Conservation (phyloP, 2,113 vertebrate species). For the Apistogramma diplotaenia region DNA sequence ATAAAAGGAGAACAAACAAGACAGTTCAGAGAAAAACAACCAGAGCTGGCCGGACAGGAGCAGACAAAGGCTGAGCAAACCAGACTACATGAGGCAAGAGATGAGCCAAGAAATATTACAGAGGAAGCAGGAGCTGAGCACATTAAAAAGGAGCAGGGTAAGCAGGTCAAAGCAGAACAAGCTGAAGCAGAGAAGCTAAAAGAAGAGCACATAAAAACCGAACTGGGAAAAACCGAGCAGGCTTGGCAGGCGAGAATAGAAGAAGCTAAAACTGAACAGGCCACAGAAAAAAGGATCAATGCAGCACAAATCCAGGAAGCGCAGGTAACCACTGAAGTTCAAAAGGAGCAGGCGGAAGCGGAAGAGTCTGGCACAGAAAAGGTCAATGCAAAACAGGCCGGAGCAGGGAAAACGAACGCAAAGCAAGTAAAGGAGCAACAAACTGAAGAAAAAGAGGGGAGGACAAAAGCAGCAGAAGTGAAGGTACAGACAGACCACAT, state of each 20-base stretch:
- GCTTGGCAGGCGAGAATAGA: neutral
- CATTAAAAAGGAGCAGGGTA: constrained; percentile 5
- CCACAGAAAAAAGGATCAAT: neutral
- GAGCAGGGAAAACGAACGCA: neutral
- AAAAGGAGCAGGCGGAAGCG: neutral
- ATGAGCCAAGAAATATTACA: constrained; percentile 2
- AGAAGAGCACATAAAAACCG: constrained; percentile 36
- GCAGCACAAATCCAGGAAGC: neutral
- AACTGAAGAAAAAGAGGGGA: constrained; percentile 9
- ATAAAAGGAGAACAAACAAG: neutral
- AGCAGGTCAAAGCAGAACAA: constrained; percentile 32
- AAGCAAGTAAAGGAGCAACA: constrained; percentile 11
- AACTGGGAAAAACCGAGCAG: constrained; percentile 17
- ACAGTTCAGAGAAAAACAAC: constrained; percentile 3
- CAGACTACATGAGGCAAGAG: neutral
- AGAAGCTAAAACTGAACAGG: neutral
- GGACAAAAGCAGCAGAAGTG: neutral
- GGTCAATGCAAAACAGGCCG: neutral
- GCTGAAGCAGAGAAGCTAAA: constrained; percentile 29
- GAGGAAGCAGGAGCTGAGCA: constrained; percentile 5
- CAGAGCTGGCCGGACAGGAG: neutral
- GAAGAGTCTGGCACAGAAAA: constrained; percentile 5
- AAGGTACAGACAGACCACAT: constrained; percentile 3
- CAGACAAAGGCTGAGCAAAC: neutral
- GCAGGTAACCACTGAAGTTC: neutral